Conservation (phyloP, 2,888 invertebrate species). For the Autographa gamma region DNA sequence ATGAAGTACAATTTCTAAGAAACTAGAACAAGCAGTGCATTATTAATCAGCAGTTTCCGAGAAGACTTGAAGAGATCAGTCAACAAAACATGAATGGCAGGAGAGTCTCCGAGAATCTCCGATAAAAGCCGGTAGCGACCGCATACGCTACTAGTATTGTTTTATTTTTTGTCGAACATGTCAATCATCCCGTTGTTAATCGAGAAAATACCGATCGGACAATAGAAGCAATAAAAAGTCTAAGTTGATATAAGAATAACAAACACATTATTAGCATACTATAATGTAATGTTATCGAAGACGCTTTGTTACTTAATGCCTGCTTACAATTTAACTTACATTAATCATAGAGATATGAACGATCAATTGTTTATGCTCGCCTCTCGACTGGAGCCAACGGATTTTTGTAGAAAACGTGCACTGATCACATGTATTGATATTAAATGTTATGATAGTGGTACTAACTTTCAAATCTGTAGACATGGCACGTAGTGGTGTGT, state of each 20-base stretch:
- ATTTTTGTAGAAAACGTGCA: constrained; percentile 40
- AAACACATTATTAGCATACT: constrained; percentile 67
- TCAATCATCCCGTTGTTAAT: constrained; percentile 76
- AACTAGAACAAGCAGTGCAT: constrained; percentile 45
- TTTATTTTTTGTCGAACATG: constrained; percentile 75
- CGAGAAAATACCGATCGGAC: constrained; percentile 75
- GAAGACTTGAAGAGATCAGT: constrained; percentile 43
- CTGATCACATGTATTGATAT: constrained; percentile 42
- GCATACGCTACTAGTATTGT: constrained; percentile 72
- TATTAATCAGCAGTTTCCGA: constrained; percentile 51
- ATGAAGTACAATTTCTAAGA: constrained; percentile 50
- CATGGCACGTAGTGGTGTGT: constrained; percentile 55
- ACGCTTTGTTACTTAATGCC: constrained; percentile 67
- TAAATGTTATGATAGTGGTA: constrained; percentile 55
- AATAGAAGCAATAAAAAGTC: constrained; percentile 76
- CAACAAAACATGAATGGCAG: constrained; percentile 60
- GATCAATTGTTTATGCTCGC: constrained; percentile 45
- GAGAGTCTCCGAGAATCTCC: constrained; percentile 52
- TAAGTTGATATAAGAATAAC: constrained; percentile 66
- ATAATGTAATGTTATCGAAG: constrained; percentile 63
- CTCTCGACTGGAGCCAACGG: constrained; percentile 36
- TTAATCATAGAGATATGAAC: constrained; percentile 60
- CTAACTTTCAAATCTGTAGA: constrained; percentile 66
- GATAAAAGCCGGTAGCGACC: constrained; percentile 68
- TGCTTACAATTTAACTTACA: constrained; percentile 64